These are phyloP conservation scores for Ptychodera flava DNA, from an alignment of 35 echinoderm and acorn worm species.

Conservation along the genomic window DNA sequence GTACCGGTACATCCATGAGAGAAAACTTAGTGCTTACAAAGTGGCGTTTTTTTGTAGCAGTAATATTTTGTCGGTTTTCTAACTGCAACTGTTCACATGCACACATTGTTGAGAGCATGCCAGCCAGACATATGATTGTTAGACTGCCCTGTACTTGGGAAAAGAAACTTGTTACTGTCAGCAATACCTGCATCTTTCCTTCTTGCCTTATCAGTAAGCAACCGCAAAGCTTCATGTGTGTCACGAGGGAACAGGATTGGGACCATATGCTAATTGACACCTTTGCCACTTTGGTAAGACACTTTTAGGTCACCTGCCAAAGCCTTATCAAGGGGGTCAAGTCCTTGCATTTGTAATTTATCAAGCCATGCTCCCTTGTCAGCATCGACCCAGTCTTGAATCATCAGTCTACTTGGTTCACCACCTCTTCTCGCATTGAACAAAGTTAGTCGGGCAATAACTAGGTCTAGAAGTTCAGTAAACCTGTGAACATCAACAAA, in stretches of 20 bases:
- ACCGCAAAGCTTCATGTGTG: slow-evolving; percentile 10
- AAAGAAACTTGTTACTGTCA: slow-evolving; percentile 22
- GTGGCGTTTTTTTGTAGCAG: slow-evolving; percentile 53
- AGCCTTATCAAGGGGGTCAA: slow-evolving; percentile 34
- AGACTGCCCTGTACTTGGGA: slow-evolving; percentile 27
- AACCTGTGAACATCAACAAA: slow-evolving; percentile 35
- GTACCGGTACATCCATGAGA: slow-evolving; percentile 39
- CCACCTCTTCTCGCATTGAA: slow-evolving; percentile 63
- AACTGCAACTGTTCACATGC: neutral
- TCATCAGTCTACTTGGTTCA: slow-evolving; percentile 30
- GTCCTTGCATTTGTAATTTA: neutral
- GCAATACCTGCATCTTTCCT: slow-evolving; percentile 11
- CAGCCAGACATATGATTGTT: slow-evolving; percentile 52
- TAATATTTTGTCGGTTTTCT: slow-evolving; percentile 9
- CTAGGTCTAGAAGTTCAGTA: slow-evolving; percentile 30
- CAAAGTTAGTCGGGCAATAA: slow-evolving; percentile 44
- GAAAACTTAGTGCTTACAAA: slow-evolving; percentile 41
- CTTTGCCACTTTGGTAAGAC: slow-evolving; percentile 50
- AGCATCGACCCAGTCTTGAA: slow-evolving; percentile 43
- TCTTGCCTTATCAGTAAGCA: slow-evolving; percentile 14
- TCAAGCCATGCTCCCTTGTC: slow-evolving; percentile 21
- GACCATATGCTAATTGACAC: slow-evolving; percentile 35
- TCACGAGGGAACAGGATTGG: slow-evolving; percentile 49
- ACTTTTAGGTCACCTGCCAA: slow-evolving; percentile 32
- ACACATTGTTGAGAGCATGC: slow-evolving; percentile 37